Base-by-base conservation (phyloP, 2,113 vertebrate species). In the Campylomormyrus numenius region DNA sequence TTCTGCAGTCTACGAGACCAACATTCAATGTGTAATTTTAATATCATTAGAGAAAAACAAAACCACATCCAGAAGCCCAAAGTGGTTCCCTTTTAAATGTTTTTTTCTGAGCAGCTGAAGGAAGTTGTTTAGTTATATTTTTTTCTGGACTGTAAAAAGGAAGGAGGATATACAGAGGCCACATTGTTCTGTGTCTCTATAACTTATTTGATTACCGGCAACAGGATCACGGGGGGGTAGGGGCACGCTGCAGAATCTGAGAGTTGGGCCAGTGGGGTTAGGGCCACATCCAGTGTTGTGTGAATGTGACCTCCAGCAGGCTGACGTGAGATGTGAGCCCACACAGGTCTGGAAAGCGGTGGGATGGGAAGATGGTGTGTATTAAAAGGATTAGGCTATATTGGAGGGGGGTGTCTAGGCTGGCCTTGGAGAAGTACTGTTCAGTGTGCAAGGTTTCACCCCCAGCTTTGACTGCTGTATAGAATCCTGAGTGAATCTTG, bases 31-130 rank as follows among this genome's bases (percentile, higher is more conserved):
- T 74, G n/a, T 48, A 2, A 48, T 48, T 70, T 70, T 66, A 88
- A 88, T 66, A 70, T 21, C 46, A 52, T 88, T 11, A 88, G 21
- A 88, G 62, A 50, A 88, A 74, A 88, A 49, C 62, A 70, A 45
- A 50, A 13, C 13, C 17, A n/a, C 3, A 1, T 62, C 58, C 88
- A 88, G 48, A n/a, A n/a, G 9, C 21, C 66, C 45, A 89, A 77
- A 77, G 66, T 31, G 27, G 2, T 89, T 45, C 62, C n/a, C 27
- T 77, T 50, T 53, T 35, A 9, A n/a, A 87, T 17, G 45, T 21
- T 48, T 85, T 85, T 19, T 48, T 85, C 24, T 85, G 19, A 52
- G 49, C 27, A 87, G 48, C 49, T 35, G 46, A 89, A 35, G 66
- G 21, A 27, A 77, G 88, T 89, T 89, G 24, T 89, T 27, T 17